Evolutionary conservation across 2,113 vertebrate species (phyloP).

Genomic region (Ramphastos sulfuratus): DNA sequence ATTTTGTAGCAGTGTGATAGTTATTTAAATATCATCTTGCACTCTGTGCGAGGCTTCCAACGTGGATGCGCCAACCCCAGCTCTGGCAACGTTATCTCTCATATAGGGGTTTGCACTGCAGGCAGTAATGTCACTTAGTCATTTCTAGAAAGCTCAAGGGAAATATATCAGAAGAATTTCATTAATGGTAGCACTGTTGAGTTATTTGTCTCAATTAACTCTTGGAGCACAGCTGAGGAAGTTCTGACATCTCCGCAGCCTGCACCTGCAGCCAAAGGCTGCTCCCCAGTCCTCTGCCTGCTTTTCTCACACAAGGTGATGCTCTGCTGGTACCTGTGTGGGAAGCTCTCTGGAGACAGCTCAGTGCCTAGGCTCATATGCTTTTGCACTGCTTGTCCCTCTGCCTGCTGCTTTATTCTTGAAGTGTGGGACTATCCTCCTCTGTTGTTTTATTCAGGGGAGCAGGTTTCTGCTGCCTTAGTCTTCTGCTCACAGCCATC

Average conservation of each 20-base stretch:
- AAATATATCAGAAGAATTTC: constrained; percentile 72
- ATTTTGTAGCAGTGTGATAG: constrained; percentile 47
- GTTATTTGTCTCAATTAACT: constrained; percentile 74
- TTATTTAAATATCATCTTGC: constrained; percentile 64
- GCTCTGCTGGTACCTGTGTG: accelerated
- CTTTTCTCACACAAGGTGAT: accelerated
- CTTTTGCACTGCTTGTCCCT: not conserved
- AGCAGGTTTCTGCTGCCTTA: not conserved
- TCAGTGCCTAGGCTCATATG: accelerated
- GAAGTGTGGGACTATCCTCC: not conserved
- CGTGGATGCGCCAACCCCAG: not conserved
- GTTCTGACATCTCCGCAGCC: not conserved
- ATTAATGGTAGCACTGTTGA: constrained; percentile 67
- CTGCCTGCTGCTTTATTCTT: not conserved
- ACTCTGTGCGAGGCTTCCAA: not conserved
- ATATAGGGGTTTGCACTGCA: constrained; percentile 3
- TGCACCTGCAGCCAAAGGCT: not conserved
- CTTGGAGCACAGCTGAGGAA: constrained; percentile 62
- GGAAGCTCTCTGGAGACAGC: not conserved
- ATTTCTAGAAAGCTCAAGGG: constrained; percentile 67
- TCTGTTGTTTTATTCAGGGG: not conserved
- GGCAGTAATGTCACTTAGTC: constrained; percentile 69
- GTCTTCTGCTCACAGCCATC: not conserved
- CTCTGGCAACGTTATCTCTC: constrained; percentile 20
- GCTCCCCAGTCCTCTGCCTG: not conserved